Conservation (phyloP, 2,113 vertebrate genomes). For the rabbit (Oryctolagus cuniculus) region mOryCun1.1 NC_091453.1:9693501-9694000, state of each 20-base stretch:
- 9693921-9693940: neutral
- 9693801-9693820: neutral
- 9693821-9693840: neutral
- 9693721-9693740: neutral
- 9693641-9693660: slow-evolving; percentile 38
- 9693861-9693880: neutral
- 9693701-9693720: slow-evolving; percentile 15
- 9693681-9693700: neutral
- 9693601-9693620: slow-evolving; percentile 7
- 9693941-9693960: neutral
- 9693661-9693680: neutral
- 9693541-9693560: neutral
- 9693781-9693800: slow-evolving; percentile 23
- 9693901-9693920: neutral
- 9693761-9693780: slow-evolving; percentile 43
- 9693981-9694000: neutral
- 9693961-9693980: neutral
- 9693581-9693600: neutral
- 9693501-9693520: slow-evolving; percentile 3
- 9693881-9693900: slow-evolving; percentile 6
- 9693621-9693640: slow-evolving; percentile 4
- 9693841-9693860: neutral
- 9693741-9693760: neutral
- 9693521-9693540: neutral
- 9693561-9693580: neutral